These are phyloP conservation scores for Chaetophractus vellerosus DNA, from an alignment of 2,797 vertebrate species.

Conservation along the genomic window DNA sequence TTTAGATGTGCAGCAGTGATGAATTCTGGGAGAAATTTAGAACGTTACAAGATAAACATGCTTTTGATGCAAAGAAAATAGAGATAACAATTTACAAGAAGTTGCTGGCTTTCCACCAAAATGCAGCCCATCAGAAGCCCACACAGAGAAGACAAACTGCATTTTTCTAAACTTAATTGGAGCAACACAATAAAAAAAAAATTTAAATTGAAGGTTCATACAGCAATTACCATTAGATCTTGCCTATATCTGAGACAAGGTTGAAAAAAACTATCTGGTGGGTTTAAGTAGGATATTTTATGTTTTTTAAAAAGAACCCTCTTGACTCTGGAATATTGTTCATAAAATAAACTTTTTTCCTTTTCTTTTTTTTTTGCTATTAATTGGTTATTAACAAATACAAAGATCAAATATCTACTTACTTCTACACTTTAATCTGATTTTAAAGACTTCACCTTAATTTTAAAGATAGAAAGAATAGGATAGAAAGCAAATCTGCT, in stretches of 20 bases:
- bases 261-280: background rate
- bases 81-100: conserved; percentile 65
- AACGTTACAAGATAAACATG: conserved; percentile 67
- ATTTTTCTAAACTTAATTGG: conserved; percentile 71
- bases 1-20: conserved; percentile 80
- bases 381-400: conserved; percentile 2
- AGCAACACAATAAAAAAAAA: background rate
- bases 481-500: background rate
- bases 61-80: conserved; percentile 42
- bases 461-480: background rate
- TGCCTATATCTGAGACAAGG: background rate
- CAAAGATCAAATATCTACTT: background rate
- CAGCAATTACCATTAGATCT: background rate
- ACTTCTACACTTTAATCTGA: background rate
- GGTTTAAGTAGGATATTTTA: background rate
- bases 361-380: background rate
- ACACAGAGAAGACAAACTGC: conserved; percentile 68
- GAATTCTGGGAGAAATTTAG: conserved; percentile 79
- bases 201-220: background rate
- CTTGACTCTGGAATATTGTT: background rate
- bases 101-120: conserved; percentile 66
- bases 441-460: background rate
- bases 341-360: conserved; percentile 18
- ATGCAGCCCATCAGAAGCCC: conserved; percentile 36
- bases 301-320: background rate